Conservation (phyloP, 2,797 vertebrate species). For the Hydrocynus forskahlii region DNA sequence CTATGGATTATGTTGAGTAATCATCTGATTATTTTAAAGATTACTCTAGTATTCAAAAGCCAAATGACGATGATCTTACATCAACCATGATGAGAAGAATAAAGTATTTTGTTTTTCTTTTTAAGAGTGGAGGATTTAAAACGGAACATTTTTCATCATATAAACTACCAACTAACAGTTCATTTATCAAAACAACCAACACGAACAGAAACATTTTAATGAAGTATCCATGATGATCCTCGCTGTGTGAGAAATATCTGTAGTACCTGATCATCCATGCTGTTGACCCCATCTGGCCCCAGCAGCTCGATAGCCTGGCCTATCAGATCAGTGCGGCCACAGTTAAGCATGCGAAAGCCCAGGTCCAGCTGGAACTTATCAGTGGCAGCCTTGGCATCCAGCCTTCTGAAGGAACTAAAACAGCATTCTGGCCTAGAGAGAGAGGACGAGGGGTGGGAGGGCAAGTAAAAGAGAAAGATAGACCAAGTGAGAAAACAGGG, state of each 20-base stretch:
- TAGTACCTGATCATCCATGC: slow-evolving; percentile 89
- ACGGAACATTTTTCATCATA: not conserved
- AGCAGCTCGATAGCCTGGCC: slow-evolving; percentile 83
- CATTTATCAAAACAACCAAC: too few species aligned
- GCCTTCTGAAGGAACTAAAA: slow-evolving; percentile 85
- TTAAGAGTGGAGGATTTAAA: not conserved
- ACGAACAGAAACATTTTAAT: not conserved
- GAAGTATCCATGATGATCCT: not conserved
- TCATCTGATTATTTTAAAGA: not conserved
- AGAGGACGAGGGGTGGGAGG: slow-evolving; percentile 37
- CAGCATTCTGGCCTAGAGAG: slow-evolving; percentile 84
- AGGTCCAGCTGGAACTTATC: slow-evolving; percentile 87
- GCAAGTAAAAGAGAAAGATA: slow-evolving; percentile 7
- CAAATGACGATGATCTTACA: too few species aligned
- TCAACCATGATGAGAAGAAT: too few species aligned
- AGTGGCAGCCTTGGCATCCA: slow-evolving; percentile 86
- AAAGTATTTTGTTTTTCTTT: too few species aligned
- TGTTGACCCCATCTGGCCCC: slow-evolving; percentile 84
- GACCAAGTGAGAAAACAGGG: slow-evolving; percentile 9
- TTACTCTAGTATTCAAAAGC: not conserved
- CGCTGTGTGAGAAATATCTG: too few species aligned
- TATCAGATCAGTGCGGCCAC: slow-evolving; percentile 89
- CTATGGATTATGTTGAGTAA: not conserved
- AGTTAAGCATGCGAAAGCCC: slow-evolving; percentile 94
- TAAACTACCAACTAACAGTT: too few species aligned